These are phyloP conservation scores for Diaphora mendica DNA, from an alignment of 2,888 invertebrate genomes.

Conservation along the genomic window DNA sequence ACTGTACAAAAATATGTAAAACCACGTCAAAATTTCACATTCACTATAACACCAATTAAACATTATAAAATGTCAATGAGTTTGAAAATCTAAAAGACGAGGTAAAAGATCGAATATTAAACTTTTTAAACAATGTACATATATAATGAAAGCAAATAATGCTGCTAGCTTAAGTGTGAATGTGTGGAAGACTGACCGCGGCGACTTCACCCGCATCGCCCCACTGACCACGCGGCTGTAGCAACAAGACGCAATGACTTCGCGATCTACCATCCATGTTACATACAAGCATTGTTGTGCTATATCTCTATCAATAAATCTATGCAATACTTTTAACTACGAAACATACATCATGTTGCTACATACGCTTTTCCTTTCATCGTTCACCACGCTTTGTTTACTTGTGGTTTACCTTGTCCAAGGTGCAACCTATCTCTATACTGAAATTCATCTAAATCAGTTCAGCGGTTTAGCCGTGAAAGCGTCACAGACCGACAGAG, in stretches of 20 bases:
- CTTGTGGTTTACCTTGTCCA: no score
- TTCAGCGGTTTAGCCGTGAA: no score
- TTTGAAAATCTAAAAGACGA: neutral
- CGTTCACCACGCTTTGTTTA: slow-evolving; percentile 29
- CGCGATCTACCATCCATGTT: slow-evolving; percentile 67
- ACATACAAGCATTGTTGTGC: slow-evolving; percentile 79
- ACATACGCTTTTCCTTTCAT: slow-evolving; percentile 55
- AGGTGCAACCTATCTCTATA: no score
- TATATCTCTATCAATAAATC: slow-evolving; percentile 72
- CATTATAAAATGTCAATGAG: slow-evolving; percentile 32
- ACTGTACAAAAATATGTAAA: slow-evolving; percentile 31
- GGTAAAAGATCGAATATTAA: neutral
- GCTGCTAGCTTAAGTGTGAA: slow-evolving; percentile 57
- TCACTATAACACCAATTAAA: slow-evolving; percentile 37
- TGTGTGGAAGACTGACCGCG: slow-evolving; percentile 68
- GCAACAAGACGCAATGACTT: slow-evolving; percentile 65
- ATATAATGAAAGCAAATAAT: slow-evolving; percentile 39
- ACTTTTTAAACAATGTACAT: neutral
- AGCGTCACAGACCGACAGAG: no score
- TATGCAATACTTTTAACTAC: slow-evolving; percentile 61
- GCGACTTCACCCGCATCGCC: slow-evolving; percentile 64
- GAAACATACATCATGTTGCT: slow-evolving; percentile 44
- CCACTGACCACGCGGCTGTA: slow-evolving; percentile 72
- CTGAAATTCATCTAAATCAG: no score
- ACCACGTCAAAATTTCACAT: slow-evolving; percentile 34